Percentiles rank a stretch among this genome's conserved stretches.
These are phyloP conservation scores for Zonitis immaculata DNA, from an alignment of 2,888 invertebrate species.

Conservation along the genomic window DNA sequence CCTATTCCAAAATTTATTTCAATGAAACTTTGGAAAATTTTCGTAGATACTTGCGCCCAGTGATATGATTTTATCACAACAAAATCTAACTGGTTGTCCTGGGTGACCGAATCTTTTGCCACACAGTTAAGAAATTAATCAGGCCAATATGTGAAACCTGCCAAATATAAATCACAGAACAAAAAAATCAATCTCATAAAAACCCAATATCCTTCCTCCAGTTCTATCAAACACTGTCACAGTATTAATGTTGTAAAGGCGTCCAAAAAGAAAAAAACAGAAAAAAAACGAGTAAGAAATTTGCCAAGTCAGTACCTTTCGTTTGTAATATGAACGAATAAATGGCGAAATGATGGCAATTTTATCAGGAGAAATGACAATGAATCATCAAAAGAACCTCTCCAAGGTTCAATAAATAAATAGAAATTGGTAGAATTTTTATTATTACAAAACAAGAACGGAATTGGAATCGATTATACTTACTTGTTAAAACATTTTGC, in stretches of 20 bases:
- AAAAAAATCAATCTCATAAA: conserved; percentile 18
- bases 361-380: neutral
- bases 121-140: conserved; percentile 7
- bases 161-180: conserved; percentile 14
- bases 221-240: conserved; percentile 11
- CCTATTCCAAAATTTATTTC: too few species aligned
- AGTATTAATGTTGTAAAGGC: conserved; percentile 1
- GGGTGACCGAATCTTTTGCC: neutral
- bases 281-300: neutral
- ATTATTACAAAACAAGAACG: too few species aligned
- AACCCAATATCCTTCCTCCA: conserved; percentile 14
- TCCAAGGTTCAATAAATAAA: neutral
- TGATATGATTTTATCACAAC: too few species aligned
- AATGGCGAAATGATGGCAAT: neutral
- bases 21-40: too few species aligned
- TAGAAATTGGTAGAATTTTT: neutral
- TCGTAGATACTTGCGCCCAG: too few species aligned
- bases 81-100: neutral
- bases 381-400: neutral
- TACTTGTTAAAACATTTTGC: conserved; percentile 22
- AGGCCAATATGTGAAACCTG: conserved; percentile 13
- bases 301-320: neutral
- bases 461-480: conserved; percentile 17
- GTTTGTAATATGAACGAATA: neutral
- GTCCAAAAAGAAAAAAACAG: neutral